These are phyloP conservation scores for Conus canariensis DNA, from an alignment of 2,888 invertebrate genomes.

Conservation along the genomic window DNA sequence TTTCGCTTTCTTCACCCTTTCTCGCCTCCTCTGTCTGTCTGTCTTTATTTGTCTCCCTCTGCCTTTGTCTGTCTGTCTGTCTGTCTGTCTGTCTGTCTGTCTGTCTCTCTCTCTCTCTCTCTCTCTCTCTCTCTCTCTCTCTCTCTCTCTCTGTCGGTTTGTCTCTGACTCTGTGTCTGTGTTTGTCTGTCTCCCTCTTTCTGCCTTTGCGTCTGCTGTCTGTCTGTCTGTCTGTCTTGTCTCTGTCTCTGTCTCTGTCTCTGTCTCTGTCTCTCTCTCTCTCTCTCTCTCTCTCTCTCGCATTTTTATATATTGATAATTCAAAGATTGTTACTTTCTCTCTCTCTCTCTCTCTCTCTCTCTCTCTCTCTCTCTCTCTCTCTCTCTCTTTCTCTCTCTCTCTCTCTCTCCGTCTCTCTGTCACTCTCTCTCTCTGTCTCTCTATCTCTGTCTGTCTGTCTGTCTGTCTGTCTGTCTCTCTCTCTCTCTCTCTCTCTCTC, in stretches of 20 bases:
- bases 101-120: neutral
- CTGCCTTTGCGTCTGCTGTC: neutral
- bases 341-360: slow-evolving; percentile 10
- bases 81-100: neutral
- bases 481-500: slow-evolving; percentile 9
- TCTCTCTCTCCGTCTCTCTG: neutral
- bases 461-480: neutral
- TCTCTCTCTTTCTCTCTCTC: slow-evolving; percentile 16
- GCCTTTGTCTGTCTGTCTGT: neutral
- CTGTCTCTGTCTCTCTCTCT: too few species aligned
- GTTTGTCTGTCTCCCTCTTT: neutral
- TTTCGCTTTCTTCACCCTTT: neutral
- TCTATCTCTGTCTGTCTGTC: neutral
- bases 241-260: too few species aligned
- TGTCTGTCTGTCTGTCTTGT: neutral
- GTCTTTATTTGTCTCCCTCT: neutral
- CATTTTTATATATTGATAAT: too few species aligned
- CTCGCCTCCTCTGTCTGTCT: neutral
- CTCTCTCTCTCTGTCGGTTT: neutral
- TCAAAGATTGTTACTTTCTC: neutral
- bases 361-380: slow-evolving; percentile 15
- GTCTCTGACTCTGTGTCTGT: neutral
- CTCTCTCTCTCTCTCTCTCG: too few species aligned
- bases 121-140: neutral
- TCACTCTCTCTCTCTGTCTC: slow-evolving; percentile 9